Evolutionary conservation across 2,888 invertebrate species (phyloP).

Genomic region (Cosmorhoe ocellata): DNA sequence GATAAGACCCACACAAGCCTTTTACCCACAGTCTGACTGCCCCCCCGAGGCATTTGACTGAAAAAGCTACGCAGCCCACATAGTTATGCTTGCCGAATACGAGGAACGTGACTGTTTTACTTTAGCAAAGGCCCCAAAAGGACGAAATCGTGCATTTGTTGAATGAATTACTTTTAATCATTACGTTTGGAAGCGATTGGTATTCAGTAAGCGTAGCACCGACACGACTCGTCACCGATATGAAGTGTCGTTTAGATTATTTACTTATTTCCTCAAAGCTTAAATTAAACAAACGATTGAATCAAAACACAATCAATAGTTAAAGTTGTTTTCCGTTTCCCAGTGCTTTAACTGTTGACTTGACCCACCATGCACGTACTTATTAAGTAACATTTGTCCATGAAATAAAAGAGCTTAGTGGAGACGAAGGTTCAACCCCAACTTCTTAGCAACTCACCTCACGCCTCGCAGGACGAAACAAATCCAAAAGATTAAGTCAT

Average conservation of each 20-base stretch:
- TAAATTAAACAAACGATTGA: neutral
- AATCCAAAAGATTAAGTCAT: slow-evolving; percentile 58
- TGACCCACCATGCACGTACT: slow-evolving; percentile 1
- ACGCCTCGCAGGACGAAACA: slow-evolving; percentile 42
- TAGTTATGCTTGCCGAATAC: slow-evolving; percentile 36
- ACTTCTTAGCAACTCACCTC: slow-evolving; percentile 36
- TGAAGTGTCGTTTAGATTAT: slow-evolving; percentile 34
- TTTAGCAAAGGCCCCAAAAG: slow-evolving; percentile 33
- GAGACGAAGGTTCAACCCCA: slow-evolving; percentile 7
- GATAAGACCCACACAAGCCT: slow-evolving; percentile 29
- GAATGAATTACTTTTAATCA: slow-evolving; percentile 56
- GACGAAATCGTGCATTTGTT: slow-evolving; percentile 41
- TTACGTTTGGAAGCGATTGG: slow-evolving; percentile 45
- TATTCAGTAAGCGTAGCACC: slow-evolving; percentile 36
- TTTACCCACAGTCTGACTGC: slow-evolving; percentile 30
- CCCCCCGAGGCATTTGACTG: slow-evolving; percentile 37
- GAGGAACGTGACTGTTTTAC: slow-evolving; percentile 52
- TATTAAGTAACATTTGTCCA: slow-evolving; percentile 3
- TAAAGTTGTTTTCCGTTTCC: neutral
- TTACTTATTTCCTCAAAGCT: slow-evolving; percentile 7
- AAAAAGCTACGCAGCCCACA: slow-evolving; percentile 38
- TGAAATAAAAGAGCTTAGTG: slow-evolving; percentile 13
- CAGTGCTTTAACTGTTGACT: no score
- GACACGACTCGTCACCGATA: slow-evolving; percentile 32
- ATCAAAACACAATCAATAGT: no score